Evolutionary conservation across 2,113 vertebrate genomes (phyloP).

Genomic region (Vidua chalybeata): DNA sequence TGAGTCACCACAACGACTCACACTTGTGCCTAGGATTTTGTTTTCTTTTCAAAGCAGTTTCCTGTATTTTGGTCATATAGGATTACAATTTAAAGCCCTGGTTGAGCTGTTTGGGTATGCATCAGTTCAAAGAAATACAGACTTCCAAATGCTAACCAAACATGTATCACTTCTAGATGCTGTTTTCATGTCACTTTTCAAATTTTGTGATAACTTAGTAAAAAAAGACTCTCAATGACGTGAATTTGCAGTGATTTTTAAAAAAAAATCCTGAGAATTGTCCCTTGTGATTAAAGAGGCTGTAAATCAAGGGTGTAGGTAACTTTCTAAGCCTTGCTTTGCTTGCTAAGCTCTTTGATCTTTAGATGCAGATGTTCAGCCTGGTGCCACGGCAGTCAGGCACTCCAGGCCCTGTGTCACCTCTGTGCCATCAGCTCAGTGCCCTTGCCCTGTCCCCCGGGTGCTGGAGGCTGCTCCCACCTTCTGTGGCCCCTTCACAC

Average conservation of each 20-base stretch:
- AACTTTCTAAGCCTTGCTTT: background rate
- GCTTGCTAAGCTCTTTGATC: conserved; percentile 66
- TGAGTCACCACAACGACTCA: background rate
- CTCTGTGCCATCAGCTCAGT: background rate
- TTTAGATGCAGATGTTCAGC: conserved; percentile 43
- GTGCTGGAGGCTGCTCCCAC: background rate
- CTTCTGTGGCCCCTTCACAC: fast-evolving
- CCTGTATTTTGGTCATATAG: background rate
- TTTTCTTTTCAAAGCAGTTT: background rate
- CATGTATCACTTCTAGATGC: fast-evolving
- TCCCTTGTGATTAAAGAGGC: conserved; percentile 21
- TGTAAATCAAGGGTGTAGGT: conserved; percentile 64
- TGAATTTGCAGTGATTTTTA: background rate
- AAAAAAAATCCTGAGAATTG: background rate
- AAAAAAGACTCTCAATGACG: background rate
- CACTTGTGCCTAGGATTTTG: background rate
- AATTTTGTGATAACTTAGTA: background rate
- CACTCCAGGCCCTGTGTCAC: background rate
- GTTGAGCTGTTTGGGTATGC: background rate
- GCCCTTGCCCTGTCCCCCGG: background rate
- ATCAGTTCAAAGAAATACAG: background rate
- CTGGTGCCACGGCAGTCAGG: background rate
- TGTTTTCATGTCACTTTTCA: background rate
- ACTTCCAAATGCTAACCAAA: background rate
- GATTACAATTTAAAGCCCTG: background rate